These are phyloP conservation scores for Molossus alvarezi DNA, from an alignment of 2,797 vertebrate genomes.

Conservation along the genomic window DNA sequence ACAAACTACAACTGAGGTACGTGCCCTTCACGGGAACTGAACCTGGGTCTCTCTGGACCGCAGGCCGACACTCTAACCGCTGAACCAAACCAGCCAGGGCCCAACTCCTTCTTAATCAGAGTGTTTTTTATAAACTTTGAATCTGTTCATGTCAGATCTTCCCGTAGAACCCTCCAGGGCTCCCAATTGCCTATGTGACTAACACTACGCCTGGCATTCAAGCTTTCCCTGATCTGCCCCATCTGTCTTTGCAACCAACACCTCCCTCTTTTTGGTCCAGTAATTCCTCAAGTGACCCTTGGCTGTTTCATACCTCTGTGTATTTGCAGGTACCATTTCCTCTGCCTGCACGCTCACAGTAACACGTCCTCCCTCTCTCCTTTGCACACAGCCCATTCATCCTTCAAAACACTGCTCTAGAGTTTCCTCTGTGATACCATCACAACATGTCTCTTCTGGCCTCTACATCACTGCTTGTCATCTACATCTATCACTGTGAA, in stretches of 20 bases:
- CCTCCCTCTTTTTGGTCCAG: not conserved
- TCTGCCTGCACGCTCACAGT: not conserved
- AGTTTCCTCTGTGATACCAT: accelerated
- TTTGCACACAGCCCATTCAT: not conserved
- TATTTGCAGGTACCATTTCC: not conserved
- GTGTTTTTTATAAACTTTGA: not conserved
- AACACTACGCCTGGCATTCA: not conserved
- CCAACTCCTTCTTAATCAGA: not conserved
- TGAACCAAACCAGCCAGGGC: no score
- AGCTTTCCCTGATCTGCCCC: not conserved
- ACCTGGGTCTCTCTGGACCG: no score
- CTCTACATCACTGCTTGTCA: accelerated
- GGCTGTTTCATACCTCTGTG: not conserved
- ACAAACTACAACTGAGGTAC: no score
- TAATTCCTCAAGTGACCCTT: not conserved
- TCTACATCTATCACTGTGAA: accelerated
- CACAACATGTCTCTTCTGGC: not conserved
- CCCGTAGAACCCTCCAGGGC: not conserved
- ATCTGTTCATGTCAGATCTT: not conserved
- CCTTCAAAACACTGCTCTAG: not conserved
- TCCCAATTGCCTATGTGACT: not conserved
- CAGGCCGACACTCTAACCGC: no score
- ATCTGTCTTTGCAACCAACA: not conserved
- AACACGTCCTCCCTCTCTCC: not conserved
- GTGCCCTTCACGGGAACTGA: no score